Base-by-base conservation (phyloP, 2,113 vertebrate species). In the Hippocampus barbouri region DNA sequence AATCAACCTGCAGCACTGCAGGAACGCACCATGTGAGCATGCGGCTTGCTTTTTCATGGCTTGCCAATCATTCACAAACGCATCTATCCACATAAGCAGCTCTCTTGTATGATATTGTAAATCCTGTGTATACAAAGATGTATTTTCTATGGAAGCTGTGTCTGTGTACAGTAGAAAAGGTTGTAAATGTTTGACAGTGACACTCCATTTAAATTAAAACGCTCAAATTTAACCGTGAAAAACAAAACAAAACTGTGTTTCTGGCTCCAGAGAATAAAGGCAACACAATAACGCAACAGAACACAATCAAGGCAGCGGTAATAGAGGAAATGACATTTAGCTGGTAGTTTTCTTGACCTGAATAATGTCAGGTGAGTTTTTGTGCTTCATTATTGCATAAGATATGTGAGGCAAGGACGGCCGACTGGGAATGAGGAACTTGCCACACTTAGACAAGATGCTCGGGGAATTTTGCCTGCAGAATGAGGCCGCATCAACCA, bases 71-170 rank as follows among this genome's bases (percentile, higher is more conserved):
- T 70, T 69, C 64, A 66, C 56, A 40, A 66, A 15, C 63, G 20
- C 71, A 72, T 71, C 72, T 75, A 80, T 70, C 45, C 69, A 43
- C 65, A 69, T 68, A 73, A 76, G 71, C 82, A 74, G 82, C 79
- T 85, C 85, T 88, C 83, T 76, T 92, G 90, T 92, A 89, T 79
- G 76, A 84, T 89, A 88, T 77, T 93, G 92, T 93, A 92, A 90
- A 90, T 91, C 87, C 75, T 91, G 89, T 91, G 87, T 88, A 92
- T 88, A 91, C 75, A 89, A 87, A 92, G 84, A 91, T 90, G 84
- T 93, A 92, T 93, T 91, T 93, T 92, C 91, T 91, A 89, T 89
- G 88, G 80, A 90, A 81, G 81, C 83, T 92, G 91, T 92, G 90
- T 86, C 88, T 86, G 79, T 91, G 89, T 92, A 90, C 75, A 91